These are phyloP conservation scores for Onychostoma macrolepis DNA, from an alignment of 2,113 vertebrate genomes.

Conservation along the genomic window DNA sequence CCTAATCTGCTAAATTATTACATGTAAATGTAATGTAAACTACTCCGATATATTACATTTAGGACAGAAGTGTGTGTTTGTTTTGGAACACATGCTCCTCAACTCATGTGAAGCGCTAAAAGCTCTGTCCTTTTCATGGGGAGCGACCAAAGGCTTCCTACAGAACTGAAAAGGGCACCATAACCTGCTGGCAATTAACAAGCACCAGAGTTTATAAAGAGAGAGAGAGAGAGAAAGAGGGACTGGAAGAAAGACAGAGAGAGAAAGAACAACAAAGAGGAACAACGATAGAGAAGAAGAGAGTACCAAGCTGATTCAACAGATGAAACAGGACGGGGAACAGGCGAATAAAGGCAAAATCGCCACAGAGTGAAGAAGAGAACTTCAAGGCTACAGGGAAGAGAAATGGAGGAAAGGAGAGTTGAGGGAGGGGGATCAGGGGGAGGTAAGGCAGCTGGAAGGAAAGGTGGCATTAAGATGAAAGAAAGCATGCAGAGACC, in stretches of 20 bases:
- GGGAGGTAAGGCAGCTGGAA: constrained; percentile 31
- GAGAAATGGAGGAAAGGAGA: constrained; percentile 47
- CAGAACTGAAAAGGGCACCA: constrained; percentile 31
- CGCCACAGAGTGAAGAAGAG: not conserved
- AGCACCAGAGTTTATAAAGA: not conserved
- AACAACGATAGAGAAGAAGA: constrained; percentile 58
- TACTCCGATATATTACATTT: not conserved
- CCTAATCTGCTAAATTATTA: not conserved
- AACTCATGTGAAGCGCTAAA: constrained; percentile 16
- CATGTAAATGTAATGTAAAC: not conserved
- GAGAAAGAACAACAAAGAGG: constrained; percentile 52
- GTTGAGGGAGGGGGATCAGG: constrained; percentile 37
- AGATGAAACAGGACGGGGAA: constrained; percentile 11
- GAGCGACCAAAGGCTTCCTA: constrained; percentile 18
- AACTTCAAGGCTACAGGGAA: constrained; percentile 13
- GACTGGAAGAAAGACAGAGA: constrained; percentile 23
- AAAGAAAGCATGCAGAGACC: constrained; percentile 52
- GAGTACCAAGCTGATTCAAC: not conserved
- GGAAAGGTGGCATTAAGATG: constrained; percentile 56
- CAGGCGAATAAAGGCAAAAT: not conserved
- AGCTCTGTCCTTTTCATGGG: constrained; percentile 7
- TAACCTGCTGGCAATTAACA: constrained; percentile 33
- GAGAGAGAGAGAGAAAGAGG: not conserved
- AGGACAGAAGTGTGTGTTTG: not conserved
- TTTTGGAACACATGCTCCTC: constrained; percentile 1